Evolutionary conservation across 2,888 invertebrate species (phyloP).

Genomic region (Nomada fucata): DNA sequence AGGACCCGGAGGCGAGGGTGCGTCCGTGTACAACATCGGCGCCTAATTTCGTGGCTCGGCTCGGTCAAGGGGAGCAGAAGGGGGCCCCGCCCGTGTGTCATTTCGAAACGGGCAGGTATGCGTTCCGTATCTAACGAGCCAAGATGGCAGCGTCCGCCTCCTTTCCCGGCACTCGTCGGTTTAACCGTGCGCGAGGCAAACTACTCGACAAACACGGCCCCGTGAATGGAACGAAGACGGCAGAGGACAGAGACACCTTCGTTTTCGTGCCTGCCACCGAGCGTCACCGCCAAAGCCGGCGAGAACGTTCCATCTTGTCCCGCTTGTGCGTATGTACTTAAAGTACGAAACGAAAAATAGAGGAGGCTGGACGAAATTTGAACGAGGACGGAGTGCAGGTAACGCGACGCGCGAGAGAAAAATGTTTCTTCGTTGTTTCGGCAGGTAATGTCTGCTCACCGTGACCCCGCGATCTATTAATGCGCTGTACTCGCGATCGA

Average conservation of each 20-base stretch:
- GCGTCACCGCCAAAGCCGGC: neutral
- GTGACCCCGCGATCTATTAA: no score
- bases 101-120: constrained; percentile 60
- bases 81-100: constrained; percentile 64
- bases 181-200: constrained; percentile 54
- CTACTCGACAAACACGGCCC: constrained; percentile 57
- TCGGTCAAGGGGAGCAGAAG: constrained; percentile 24
- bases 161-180: constrained; percentile 39
- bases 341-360: neutral
- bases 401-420: neutral
- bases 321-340: neutral
- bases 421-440: neutral
- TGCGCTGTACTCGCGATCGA: no score
- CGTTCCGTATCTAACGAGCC: constrained; percentile 67
- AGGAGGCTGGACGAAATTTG: neutral
- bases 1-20: constrained; percentile 53
- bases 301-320: constrained; percentile 14
- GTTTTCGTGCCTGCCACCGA: constrained; percentile 34
- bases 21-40: constrained; percentile 62
- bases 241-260: constrained; percentile 31
- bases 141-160: constrained; percentile 64
- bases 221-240: constrained; percentile 51
- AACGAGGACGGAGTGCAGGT: neutral
- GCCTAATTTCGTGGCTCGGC: constrained; percentile 69
- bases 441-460: neutral